Evolutionary conservation across 37 sponge, comb jelly and placozoan genomes (phyloP).

Genomic region (Ephydatia muelleri): DNA sequence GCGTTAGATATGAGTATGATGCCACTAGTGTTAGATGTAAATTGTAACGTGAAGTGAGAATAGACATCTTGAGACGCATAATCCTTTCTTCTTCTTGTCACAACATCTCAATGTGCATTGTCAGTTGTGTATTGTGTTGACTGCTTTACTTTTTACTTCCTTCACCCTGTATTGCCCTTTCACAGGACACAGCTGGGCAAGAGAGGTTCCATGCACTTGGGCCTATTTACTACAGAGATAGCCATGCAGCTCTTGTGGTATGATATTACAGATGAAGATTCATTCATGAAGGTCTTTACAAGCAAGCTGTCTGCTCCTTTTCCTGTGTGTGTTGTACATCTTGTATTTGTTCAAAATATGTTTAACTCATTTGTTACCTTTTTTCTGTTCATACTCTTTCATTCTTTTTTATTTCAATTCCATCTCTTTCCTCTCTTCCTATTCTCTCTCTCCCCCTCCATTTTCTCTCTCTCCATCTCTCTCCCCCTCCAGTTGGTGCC

Average conservation of each 20-base stretch:
- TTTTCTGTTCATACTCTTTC: neutral
- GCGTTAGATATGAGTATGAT: neutral
- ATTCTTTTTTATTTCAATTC: neutral
- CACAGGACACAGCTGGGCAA: conserved; percentile 98
- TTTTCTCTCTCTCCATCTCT: neutral
- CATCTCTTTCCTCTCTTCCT: neutral
- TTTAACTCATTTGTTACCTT: neutral
- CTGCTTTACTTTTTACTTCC: too few species aligned
- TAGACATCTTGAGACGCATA: neutral
- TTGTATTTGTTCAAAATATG: neutral
- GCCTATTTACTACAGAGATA: conserved; percentile 99
- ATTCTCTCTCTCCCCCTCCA: neutral
- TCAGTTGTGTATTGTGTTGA: neutral
- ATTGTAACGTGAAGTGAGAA: too few species aligned
- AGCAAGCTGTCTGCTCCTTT: neutral
- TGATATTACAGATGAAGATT: conserved; percentile 97
- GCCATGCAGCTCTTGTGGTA: conserved; percentile 97
- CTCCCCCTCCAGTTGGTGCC: too few species aligned
- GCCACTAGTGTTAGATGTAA: too few species aligned
- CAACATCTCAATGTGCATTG: neutral
- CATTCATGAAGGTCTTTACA: conserved; percentile 80
- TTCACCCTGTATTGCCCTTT: neutral
- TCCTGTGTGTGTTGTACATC: neutral
- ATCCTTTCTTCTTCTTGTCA: neutral
- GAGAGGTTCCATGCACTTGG: conserved; percentile 98